Evolutionary conservation across 2,888 invertebrate species (phyloP), one percentile per base, ranked within the genome.

Genomic region (Cheilosia soror): DNA sequence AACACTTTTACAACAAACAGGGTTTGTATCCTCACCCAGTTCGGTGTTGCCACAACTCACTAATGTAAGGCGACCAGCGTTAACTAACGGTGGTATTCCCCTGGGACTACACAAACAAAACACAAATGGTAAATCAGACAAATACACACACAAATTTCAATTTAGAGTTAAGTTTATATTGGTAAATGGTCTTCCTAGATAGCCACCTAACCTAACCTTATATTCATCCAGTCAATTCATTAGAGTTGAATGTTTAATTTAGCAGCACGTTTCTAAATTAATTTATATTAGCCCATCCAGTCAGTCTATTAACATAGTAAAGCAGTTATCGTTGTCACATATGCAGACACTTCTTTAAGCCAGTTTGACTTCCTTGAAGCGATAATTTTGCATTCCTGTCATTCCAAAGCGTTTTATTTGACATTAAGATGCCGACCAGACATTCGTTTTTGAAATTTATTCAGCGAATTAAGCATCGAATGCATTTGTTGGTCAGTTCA

Each of bases 101-200:
- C 71, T 29, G 53, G 58, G 63, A 58, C n/a, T 44, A 47, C 65
- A 44, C 13, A 51, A 11, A 13, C 63, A 51, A 42, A 76, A 60
- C 68, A 60, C 58, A 25, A 71, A 65, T 47, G 81, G 81, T 82
- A 82, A 82, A 37, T 49, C 15, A 42, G 31, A 63, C n/a, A 58
- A 25, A 44, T 49, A 37, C 11, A 20, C 33, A 37, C 11, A 51
- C 4, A 49, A 2, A 51, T 37, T 15, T 44, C 33, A 47, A 33
- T 15, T 11, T 33, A 47, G 5, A 63, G 11, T 7, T 47, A 15
- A 31, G 4, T 42, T 42, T 5, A 7, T 15, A 29, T 20, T n/a
- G n/a, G n/a, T 13, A 4, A 20, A 1, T 20, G 20, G 20, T 20
- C 20, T 20, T 20, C 20, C 20, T 20, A 20, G 20, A 20, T 2